phyloP scores from a whole-genome alignment of 2,888 invertebrate genomes.

The Brachypalpus laphriformis region DNA sequence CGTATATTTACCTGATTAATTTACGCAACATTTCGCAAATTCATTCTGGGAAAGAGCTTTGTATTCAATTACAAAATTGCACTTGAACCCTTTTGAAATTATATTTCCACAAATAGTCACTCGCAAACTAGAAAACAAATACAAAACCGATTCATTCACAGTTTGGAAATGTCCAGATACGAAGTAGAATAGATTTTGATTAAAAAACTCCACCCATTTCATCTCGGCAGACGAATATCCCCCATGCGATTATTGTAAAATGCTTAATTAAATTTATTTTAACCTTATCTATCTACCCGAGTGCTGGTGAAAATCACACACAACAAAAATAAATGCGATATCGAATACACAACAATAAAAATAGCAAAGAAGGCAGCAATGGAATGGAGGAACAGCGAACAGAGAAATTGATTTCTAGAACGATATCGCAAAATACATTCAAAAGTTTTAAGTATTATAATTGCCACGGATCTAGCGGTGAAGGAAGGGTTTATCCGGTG shows the following conservation, averaged over 20 bases:
- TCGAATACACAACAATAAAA: slow-evolving; percentile 4
- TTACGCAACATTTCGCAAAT: no score
- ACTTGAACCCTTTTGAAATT: no score
- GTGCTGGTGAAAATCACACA: not conserved
- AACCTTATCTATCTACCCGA: slow-evolving; percentile 30
- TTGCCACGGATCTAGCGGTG: not conserved
- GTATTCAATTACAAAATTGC: no score
- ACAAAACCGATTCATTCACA: no score
- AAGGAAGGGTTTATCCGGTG: slow-evolving; percentile 3
- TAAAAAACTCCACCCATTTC: not conserved
- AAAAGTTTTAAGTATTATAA: not conserved
- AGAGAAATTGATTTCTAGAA: slow-evolving; percentile 11
- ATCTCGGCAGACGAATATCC: not conserved
- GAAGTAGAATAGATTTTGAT: not conserved
- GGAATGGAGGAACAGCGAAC: not conserved
- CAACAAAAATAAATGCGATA: slow-evolving; percentile 10
- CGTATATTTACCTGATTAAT: no score
- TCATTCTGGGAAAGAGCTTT: no score
- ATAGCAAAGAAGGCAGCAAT: not conserved
- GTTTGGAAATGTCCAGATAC: no score
- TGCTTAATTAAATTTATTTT: slow-evolving; percentile 42
- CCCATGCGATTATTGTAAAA: slow-evolving; percentile 21
- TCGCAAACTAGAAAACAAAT: no score
- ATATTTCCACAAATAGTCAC: no score
- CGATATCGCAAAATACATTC: slow-evolving; percentile 16